Evolutionary conservation across 2,797 vertebrate genomes (phyloP), one percentile per base, ranked within the genome.

Genomic region (Babyrousa celebensis): DNA sequence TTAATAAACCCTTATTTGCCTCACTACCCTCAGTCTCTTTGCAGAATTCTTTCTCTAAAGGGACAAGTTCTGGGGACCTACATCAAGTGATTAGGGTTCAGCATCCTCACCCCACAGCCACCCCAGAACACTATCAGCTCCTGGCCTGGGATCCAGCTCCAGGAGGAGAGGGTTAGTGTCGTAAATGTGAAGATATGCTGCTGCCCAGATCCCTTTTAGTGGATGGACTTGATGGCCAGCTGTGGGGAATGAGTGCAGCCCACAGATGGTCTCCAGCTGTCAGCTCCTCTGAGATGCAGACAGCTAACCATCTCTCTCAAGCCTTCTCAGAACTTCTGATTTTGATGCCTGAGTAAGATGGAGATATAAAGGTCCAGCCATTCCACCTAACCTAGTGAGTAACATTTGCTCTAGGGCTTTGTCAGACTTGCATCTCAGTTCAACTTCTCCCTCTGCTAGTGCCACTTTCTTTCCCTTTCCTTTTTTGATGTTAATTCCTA

Each of bases 201-300:
- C 43, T 40, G 16, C 23, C 56, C 48, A 21, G 17, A 32, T 21
- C 60, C 23, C 8, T 78, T 36, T 48, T 32, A 62, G 40, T 0
- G 16, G 9, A 60, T 77, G 36, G 67, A 65, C 68, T 27, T 74
- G 62, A 16, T 62, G 18, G 21, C 78, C 62, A 72, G 67, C 21
- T 84, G 29, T 32, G 48, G 25, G 16, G 74, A 68, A 20, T 77
- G 29, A 80, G 29, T 54, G 63, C 8, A 11, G 63, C 54, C 17
- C 20, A 77, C 85, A 88, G 54, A 78, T 65, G 72, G 36, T n/a
- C 78, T 92, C 72, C 72, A 95, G 93, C 80, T 85, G 65, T 54
- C 75, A 74, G 62, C n/a, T 87, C 58, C 77, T 94, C 56, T 32
- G 48, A 88, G 52, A 23, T 62, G 32, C 89, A 72, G 65, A 56